Evolutionary conservation across 2,888 invertebrate genomes (phyloP).

Genomic region (Synergus laeviventris): DNA sequence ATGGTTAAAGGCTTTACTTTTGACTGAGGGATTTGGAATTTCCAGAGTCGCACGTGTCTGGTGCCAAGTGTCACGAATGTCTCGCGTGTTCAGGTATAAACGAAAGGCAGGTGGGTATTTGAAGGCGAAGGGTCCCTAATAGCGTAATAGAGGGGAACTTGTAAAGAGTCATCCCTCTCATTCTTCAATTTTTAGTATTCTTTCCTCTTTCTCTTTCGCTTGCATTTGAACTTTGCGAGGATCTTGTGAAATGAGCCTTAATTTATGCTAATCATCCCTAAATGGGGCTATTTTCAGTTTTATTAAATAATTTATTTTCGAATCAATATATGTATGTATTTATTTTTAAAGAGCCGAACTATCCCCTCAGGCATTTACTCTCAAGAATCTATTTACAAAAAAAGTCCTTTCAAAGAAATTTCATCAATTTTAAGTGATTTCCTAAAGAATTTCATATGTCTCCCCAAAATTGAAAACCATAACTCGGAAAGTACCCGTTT

Average conservation of each 20-base stretch:
- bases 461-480: too few relatives aligned
- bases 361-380: neutral
- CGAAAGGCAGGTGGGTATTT: constrained; percentile 27
- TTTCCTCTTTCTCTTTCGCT: constrained; percentile 32
- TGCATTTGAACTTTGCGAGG: constrained; percentile 23
- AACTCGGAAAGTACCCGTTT: too few relatives aligned
- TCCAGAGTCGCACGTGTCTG: constrained; percentile 37
- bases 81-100: constrained; percentile 33
- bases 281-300: constrained; percentile 40
- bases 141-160: constrained; percentile 33
- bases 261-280: constrained; percentile 31
- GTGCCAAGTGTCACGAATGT: constrained; percentile 36
- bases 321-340: neutral
- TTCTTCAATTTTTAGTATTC: constrained; percentile 3
- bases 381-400: too few relatives aligned
- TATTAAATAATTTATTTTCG: neutral
- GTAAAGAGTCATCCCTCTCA: constrained; percentile 13
- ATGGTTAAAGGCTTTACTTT: neutral
- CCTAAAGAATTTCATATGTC: too few relatives aligned
- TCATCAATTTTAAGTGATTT: too few relatives aligned
- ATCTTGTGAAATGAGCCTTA: neutral
- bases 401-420: too few relatives aligned
- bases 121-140: constrained; percentile 39
- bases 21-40: constrained; percentile 17
- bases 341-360: neutral